Percentiles rank a stretch among this genome's conserved stretches.
Evolutionary conservation across 2,888 invertebrate genomes (phyloP).

Genomic region (Villa cingulata): DNA sequence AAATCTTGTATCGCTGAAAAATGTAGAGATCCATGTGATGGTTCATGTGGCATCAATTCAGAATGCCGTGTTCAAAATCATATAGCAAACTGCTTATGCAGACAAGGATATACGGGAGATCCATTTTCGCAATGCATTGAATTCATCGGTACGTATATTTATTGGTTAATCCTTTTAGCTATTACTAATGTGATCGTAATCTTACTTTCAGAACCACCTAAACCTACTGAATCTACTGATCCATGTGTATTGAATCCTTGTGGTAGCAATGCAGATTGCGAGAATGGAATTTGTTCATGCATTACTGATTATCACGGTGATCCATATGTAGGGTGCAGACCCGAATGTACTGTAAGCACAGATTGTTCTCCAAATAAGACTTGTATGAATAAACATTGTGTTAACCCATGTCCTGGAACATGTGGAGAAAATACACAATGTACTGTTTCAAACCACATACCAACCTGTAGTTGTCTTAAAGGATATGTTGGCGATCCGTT

Average conservation of each 20-base stretch:
- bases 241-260: conserved; percentile 64
- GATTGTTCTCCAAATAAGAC: conserved; percentile 55
- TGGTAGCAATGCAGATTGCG: conserved; percentile 61
- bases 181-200: background rate
- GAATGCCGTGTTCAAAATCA: conserved; percentile 58
- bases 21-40: conserved; percentile 56
- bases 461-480: conserved; percentile 54
- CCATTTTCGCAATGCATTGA: conserved; percentile 47
- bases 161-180: conserved; percentile 2
- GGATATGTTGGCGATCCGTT: conserved; percentile 58
- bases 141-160: conserved; percentile 24
- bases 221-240: conserved; percentile 45
- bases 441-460: conserved; percentile 58
- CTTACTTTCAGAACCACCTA: conserved; percentile 29
- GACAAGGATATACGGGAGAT: conserved; percentile 49
- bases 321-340: conserved; percentile 49
- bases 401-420: conserved; percentile 60
- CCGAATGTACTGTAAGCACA: conserved; percentile 60
- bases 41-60: conserved; percentile 57
- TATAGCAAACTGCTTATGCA: conserved; percentile 51
- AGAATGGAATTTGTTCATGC: conserved; percentile 49
- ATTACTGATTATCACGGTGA: conserved; percentile 47
- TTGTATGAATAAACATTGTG: conserved; percentile 58
- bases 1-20: conserved; percentile 57
- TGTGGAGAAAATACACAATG: conserved; percentile 59